Conservation (phyloP, 1,140 invertebrate genomes). For the Zaprionus africanus region DNA sequence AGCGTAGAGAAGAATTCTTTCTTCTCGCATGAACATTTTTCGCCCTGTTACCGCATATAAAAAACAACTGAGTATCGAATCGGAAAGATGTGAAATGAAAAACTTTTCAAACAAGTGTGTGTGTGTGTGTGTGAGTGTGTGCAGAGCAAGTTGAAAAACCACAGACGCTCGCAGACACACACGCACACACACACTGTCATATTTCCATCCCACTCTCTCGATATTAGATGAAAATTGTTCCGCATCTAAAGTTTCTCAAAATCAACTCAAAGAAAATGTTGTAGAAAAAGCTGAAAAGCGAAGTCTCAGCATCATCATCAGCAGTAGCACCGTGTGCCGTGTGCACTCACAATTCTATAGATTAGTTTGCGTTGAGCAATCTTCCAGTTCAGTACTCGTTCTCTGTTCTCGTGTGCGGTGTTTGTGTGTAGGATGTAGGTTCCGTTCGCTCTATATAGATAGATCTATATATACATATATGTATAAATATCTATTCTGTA, state of each 20-base stretch:
- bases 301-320: constrained; percentile 9
- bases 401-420: constrained; percentile 71
- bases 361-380: constrained; percentile 82
- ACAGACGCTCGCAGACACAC: constrained; percentile 50
- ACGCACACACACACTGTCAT: constrained; percentile 53
- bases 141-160: constrained; percentile 63
- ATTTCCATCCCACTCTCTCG: constrained; percentile 77
- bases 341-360: constrained; percentile 83
- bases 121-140: constrained; percentile 6
- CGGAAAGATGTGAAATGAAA: constrained; percentile 59
- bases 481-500: constrained; percentile 28
- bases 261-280: constrained; percentile 59
- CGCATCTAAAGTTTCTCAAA: constrained; percentile 79
- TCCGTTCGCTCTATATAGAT: constrained; percentile 22
- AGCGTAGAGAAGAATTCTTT: constrained; percentile 37
- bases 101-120: constrained; percentile 41
- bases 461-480: constrained; percentile 21
- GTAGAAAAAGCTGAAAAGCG: constrained; percentile 36
- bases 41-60: constrained; percentile 57
- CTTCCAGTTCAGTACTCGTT: constrained; percentile 81
- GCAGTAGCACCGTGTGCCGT: constrained; percentile 64
- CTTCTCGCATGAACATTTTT: constrained; percentile 64
- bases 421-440: constrained; percentile 67
- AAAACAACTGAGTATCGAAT: constrained; percentile 41
- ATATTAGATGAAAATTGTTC: constrained; percentile 74